Percentiles rank a stretch among this genome's conserved stretches.
Evolutionary conservation across 2,888 invertebrate species (phyloP).

Genomic region (Venusia cambrica): DNA sequence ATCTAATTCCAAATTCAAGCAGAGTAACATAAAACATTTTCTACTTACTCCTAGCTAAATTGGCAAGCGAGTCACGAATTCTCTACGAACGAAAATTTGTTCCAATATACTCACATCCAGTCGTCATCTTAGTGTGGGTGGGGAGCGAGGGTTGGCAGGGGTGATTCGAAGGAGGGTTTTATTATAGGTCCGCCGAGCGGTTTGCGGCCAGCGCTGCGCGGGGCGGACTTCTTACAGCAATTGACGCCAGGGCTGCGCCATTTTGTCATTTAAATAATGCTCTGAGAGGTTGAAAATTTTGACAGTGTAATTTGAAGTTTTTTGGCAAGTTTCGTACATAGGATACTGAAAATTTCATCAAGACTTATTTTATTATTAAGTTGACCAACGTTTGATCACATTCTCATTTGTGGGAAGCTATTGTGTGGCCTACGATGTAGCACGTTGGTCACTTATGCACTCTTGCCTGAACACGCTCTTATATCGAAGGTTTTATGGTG

Average conservation of each 20-base stretch:
- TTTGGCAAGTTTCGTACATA: slow-evolving; percentile 2
- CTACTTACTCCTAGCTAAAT: slow-evolving; percentile 49
- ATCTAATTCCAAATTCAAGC: too few relatives aligned
- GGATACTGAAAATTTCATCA: background rate
- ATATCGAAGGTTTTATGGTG: too few relatives aligned
- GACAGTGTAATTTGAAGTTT: too few relatives aligned
- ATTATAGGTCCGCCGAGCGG: slow-evolving; percentile 60
- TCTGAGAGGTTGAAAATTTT: too few relatives aligned
- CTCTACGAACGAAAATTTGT: slow-evolving; percentile 63
- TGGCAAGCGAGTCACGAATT: slow-evolving; percentile 53
- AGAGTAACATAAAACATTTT: slow-evolving; percentile 3
- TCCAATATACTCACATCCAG: slow-evolving; percentile 57
- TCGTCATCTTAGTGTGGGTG: slow-evolving; percentile 71
- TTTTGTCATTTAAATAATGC: too few relatives aligned
- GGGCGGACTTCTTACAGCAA: slow-evolving; percentile 65
- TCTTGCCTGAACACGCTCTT: too few relatives aligned
- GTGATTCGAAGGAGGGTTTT: slow-evolving; percentile 54
- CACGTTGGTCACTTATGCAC: too few relatives aligned
- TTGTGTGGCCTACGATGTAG: too few relatives aligned
- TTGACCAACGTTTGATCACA: too few relatives aligned
- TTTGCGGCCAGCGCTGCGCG: slow-evolving; percentile 50
- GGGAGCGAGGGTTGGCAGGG: slow-evolving; percentile 30
- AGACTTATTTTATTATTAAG: too few relatives aligned
- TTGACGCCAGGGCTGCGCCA: slow-evolving; percentile 61
- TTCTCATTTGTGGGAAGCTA: too few relatives aligned